phyloP scores from a whole-genome alignment of 2,113 vertebrate species.

The Potamarius usumacintae region DNA sequence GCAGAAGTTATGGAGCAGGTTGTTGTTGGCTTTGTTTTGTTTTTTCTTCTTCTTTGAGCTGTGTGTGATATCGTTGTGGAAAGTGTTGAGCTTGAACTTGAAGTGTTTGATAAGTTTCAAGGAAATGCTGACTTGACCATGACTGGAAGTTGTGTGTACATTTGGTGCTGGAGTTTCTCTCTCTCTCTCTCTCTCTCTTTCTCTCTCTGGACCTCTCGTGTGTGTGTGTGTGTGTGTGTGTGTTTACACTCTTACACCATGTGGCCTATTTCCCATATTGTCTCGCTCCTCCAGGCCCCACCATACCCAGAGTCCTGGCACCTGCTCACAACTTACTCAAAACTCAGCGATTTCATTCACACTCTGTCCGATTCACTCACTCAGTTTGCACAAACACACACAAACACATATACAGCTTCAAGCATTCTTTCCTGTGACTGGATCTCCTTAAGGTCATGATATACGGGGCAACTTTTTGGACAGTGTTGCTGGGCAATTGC shows the following conservation, averaged over 20 bases:
- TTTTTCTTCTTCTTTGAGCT: conserved; percentile 39
- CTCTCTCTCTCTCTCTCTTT: not conserved
- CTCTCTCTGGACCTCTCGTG: too few species aligned
- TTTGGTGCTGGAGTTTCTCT: conserved; percentile 34
- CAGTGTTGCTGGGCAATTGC: too few species aligned
- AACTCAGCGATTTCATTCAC: conserved; percentile 65
- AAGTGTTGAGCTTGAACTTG: conserved; percentile 53
- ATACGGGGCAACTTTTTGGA: too few species aligned
- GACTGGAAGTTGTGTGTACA: conserved; percentile 48
- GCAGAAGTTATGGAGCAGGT: not conserved
- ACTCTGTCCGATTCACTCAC: conserved; percentile 57
- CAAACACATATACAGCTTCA: not conserved
- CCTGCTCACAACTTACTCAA: conserved; percentile 43
- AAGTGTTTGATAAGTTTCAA: conserved; percentile 66
- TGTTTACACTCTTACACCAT: conserved; percentile 44
- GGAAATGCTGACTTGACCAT: conserved; percentile 53
- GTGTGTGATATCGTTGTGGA: conserved; percentile 57
- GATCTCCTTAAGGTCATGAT: conserved; percentile 5
- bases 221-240: not conserved
- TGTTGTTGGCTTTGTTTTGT: not conserved
- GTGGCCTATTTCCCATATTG: conserved; percentile 58
- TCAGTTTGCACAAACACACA: conserved; percentile 34
- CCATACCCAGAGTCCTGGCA: conserved; percentile 48
- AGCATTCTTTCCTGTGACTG: conserved; percentile 38
- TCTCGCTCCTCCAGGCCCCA: conserved; percentile 46